Evolutionary conservation across 2,113 vertebrate genomes (phyloP).

Genomic region (Trinectes maculatus): DNA sequence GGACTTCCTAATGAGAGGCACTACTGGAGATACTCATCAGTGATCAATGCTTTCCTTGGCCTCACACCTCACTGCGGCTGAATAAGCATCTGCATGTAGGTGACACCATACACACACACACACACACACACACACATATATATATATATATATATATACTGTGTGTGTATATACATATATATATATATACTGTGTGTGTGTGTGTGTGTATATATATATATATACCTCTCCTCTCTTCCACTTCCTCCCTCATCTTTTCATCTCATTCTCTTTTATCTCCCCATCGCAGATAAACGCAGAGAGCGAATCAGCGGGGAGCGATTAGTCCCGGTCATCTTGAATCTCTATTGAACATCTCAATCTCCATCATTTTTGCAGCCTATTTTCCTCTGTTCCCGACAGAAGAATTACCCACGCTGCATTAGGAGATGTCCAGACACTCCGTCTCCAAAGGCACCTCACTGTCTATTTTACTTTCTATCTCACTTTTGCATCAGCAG

Average conservation of each 20-base stretch:
- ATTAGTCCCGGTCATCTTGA: slow-evolving; percentile 73
- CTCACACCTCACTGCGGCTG: slow-evolving; percentile 37
- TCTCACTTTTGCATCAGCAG: slow-evolving; percentile 44
- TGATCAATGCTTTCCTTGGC: slow-evolving; percentile 59
- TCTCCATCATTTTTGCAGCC: slow-evolving; percentile 58
- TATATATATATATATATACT: too few species aligned
- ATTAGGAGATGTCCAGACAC: slow-evolving; percentile 30
- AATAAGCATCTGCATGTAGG: slow-evolving; percentile 3
- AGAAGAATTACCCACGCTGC: slow-evolving; percentile 54
- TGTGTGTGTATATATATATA: too few species aligned
- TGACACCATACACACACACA: slow-evolving; percentile 21
- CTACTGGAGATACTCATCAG: slow-evolving; percentile 59
- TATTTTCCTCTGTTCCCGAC: slow-evolving; percentile 34
- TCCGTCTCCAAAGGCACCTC: slow-evolving; percentile 34
- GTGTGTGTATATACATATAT: too few species aligned
- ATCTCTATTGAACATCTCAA: slow-evolving; percentile 58
- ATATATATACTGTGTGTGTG: too few species aligned
- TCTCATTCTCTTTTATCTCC: slow-evolving; percentile 54
- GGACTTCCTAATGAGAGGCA: slow-evolving; percentile 53
- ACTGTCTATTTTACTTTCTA: slow-evolving; percentile 51
- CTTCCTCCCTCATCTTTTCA: not conserved
- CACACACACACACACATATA: too few species aligned
- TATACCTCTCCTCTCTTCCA: not conserved
- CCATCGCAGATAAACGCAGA: slow-evolving; percentile 82
- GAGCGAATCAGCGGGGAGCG: slow-evolving; percentile 86